phyloP scores from a whole-genome alignment of 2,888 invertebrate genomes.

The Anoplius nigerrimus region DNA sequence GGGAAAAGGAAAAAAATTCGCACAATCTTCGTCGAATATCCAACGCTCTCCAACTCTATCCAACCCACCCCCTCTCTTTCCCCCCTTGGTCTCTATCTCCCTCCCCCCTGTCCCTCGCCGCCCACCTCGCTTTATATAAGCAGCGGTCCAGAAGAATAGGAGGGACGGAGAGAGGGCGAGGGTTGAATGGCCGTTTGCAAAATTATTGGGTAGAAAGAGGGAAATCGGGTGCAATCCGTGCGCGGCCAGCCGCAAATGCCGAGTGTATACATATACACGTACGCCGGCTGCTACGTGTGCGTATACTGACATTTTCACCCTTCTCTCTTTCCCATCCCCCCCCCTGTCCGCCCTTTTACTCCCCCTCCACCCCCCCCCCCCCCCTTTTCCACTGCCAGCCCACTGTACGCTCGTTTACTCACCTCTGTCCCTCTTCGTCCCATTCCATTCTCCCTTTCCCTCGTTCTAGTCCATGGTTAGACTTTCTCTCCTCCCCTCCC shows the following conservation, averaged over 20 bases:
- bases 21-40: slow-evolving; percentile 11
- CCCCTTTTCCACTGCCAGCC: neutral
- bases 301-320: neutral
- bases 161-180: slow-evolving; percentile 32
- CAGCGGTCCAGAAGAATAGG: slow-evolving; percentile 9
- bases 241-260: slow-evolving; percentile 61
- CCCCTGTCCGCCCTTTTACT: neutral
- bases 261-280: slow-evolving; percentile 43
- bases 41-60: slow-evolving; percentile 21
- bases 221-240: slow-evolving; percentile 61
- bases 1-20: slow-evolving; percentile 12
- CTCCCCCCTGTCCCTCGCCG: slow-evolving; percentile 4
- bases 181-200: slow-evolving; percentile 57
- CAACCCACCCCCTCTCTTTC: neutral
- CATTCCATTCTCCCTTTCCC: slow-evolving; percentile 7
- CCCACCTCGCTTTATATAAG: neutral
- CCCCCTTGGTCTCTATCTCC: neutral
- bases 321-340: neutral
- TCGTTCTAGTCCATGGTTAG: neutral
- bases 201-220: slow-evolving; percentile 59
- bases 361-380: neutral
- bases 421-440: slow-evolving; percentile 9
- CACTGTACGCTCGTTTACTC: slow-evolving; percentile 25
- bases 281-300: neutral
- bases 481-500: neutral